Evolutionary conservation across 2,797 vertebrate genomes (phyloP).

Genomic region (Chelmon rostratus): DNA sequence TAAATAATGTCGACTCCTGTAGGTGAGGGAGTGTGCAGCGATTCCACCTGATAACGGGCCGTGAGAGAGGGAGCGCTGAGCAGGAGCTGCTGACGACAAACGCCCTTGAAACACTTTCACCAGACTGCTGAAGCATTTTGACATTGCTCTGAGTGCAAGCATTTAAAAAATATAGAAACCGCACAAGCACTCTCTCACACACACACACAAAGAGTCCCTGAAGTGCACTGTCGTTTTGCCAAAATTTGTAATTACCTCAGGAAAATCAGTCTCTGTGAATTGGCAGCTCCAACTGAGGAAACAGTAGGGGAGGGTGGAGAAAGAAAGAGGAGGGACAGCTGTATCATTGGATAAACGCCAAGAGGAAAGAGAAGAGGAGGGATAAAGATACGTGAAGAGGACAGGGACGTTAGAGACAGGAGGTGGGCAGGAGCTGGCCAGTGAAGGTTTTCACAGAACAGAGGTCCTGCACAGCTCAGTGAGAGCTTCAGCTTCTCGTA

Average conservation of each 20-base stretch:
- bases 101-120: slow-evolving; percentile 8
- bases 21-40: neutral
- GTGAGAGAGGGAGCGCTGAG: neutral
- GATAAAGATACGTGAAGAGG: slow-evolving; percentile 4
- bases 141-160: neutral
- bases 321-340: neutral
- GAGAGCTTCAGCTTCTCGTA: neutral
- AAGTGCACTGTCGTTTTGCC: neutral
- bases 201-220: neutral
- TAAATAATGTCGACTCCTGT: neutral
- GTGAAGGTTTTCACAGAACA: slow-evolving; percentile 34
- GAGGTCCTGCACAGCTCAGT: slow-evolving; percentile 15
- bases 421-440: slow-evolving; percentile 14
- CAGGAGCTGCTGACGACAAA: slow-evolving; percentile 29
- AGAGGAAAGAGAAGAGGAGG: slow-evolving; percentile 17
- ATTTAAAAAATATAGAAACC: neutral
- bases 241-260: slow-evolving; percentile 43
- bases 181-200: neutral
- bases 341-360: slow-evolving; percentile 24
- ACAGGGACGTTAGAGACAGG: neutral
- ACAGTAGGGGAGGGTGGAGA: neutral
- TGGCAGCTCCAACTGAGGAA: slow-evolving; percentile 11
- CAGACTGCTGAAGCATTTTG: slow-evolving; percentile 20
- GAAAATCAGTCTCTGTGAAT: slow-evolving; percentile 13
- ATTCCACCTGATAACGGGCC: slow-evolving; percentile 33